A percentile compares a stretch with the other conserved stretches of the same genome.
Conservation (phyloP, 2,113 vertebrate species). For the Vulpes vulpes region DNA sequence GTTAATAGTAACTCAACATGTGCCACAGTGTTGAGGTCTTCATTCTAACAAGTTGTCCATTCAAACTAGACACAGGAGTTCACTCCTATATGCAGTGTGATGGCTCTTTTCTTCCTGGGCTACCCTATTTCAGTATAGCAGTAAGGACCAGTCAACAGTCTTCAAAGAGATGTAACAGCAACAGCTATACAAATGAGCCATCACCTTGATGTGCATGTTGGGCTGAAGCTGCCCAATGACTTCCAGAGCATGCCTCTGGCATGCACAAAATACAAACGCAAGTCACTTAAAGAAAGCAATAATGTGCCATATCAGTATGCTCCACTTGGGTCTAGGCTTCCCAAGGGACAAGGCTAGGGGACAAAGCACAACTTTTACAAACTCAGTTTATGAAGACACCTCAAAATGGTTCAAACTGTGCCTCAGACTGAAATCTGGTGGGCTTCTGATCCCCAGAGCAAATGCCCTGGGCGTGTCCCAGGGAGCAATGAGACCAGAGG, state of each 20-base stretch:
- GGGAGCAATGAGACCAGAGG: not conserved
- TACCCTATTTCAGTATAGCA: not conserved
- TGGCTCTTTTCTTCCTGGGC: not conserved
- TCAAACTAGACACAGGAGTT: not conserved
- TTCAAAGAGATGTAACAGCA: not conserved
- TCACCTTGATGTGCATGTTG: not conserved
- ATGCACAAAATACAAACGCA: not conserved
- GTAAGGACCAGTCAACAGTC: not conserved
- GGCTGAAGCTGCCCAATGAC: not conserved
- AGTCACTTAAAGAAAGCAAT: not conserved
- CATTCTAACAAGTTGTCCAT: not conserved
- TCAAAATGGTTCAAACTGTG: not conserved
- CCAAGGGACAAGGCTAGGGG: not conserved
- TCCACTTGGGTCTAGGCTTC: not conserved
- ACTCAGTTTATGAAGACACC: not conserved
- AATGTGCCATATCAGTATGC: not conserved
- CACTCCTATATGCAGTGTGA: not conserved
- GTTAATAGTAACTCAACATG: not conserved
- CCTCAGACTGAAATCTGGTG: not conserved
- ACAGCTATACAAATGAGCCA: not conserved
- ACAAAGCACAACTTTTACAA: conserved; percentile 2
- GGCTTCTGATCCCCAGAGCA: not conserved
- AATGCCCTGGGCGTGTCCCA: not conserved
- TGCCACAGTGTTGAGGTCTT: not conserved
- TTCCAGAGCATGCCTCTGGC: not conserved